Evolutionary conservation across 2,888 invertebrate species (phyloP), one percentile per base, ranked within the genome.

Genomic region (Zygothrica quintamaculata): DNA sequence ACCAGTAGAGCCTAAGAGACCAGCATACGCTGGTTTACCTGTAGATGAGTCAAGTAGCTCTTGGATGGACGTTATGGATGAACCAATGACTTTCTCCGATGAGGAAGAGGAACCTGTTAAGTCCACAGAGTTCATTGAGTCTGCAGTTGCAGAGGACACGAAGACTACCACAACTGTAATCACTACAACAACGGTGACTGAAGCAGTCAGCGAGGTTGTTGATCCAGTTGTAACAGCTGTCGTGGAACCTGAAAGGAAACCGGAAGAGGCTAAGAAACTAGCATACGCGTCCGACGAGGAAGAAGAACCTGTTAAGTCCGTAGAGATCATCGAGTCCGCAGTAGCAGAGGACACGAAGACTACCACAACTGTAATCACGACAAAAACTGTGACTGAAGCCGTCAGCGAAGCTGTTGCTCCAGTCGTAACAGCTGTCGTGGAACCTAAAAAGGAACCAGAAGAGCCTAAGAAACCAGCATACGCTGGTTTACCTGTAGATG

Each of bases 61-160:
- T 4, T 90, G 90, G 84, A 81, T 91, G 78, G 74, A 80, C 47
- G 81, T 85, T 9, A 39, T 88, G 34, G 90, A 90, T 42, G 89
- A 90, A 58, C 87, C 86, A 26, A 79, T 87, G 53, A 60, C 67
- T 9, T 75, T 89, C 44, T 78, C 87, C 3, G 87, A 84, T 29
- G 86, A 44, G 12, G 59, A 58, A 40, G 64, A 71, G 40, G 36
- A 53, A 53, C 18, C 36, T 34, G 1, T 15, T 11, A 29, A 22
- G 6, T 42, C 42, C 5, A 26, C 18, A 8, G n/a, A 37, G 22
- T 22, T 39, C 0, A 5, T 31, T 4, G 39, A 55, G 2, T n/a
- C 37, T 7, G n/a, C 42, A 8, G 13, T 29, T 26, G 26, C 42
- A 6, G 62, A 64, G 11, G 57, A 56, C 1, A 29, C 16, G 1